Base-by-base conservation (phyloP, 2,113 vertebrate species). In the Laticauda colubrina region DNA sequence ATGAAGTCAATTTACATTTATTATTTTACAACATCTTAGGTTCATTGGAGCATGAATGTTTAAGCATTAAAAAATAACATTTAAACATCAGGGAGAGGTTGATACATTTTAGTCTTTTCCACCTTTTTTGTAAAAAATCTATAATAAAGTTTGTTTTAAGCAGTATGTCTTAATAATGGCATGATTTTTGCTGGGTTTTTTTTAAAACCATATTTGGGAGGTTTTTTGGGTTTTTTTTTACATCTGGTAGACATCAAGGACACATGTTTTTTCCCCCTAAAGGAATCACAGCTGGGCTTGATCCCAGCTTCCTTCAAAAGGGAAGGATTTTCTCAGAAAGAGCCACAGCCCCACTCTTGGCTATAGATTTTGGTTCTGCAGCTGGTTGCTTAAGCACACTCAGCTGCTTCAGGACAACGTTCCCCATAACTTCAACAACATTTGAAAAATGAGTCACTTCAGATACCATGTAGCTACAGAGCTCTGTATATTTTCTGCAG, bases 231-330 rank as follows among this genome's bases (percentile, higher is more conserved):
- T n/a, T 69, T 45, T 89, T 51, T 8, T 90, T 48, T 90, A 95
- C 95, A 96, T 95, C 95, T 96, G 94, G 21, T 92, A 92, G 89
- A 56, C 61, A 94, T 96, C 94, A 91, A 12, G n/a, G 87, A 59
- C 95, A 94, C 93, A 95, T 93, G 88, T 92, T 81, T 81, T 90
- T 93, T 91, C 2, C 64, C 64, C 85, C 91, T 89, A 89, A 88
- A 90, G 89, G 91, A 88, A 90, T 81, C 90, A 92, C 91, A 96
- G 87, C 93, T 92, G 93, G 93, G 92, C 91, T 89, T 55, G 91
- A 95, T 92, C 89, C 85, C 90, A 90, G 93, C 89, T 51, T 85
- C 53, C n/a, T 34, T 87, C 18, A 15, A 18, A 53, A 89, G 92
- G n/a, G 5, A 34, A 56, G 10, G 14, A 3, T 45, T 90, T 61